These are phyloP conservation scores for Notarius quadriscutis DNA, from an alignment of 2,113 vertebrate species.

Conservation along the genomic window DNA sequence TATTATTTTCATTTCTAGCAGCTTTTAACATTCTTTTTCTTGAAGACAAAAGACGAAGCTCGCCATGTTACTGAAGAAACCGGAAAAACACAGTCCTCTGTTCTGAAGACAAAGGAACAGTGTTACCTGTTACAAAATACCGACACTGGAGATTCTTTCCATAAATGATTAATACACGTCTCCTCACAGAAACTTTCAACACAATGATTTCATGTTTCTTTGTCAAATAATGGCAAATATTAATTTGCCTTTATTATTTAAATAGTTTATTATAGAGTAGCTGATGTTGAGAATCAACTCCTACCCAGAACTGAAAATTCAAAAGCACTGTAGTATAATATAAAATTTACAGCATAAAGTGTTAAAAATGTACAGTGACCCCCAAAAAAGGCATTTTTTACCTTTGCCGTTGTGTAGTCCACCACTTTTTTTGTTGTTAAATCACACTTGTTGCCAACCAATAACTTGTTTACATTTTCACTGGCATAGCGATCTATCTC, in stretches of 20 bases:
- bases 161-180: not conserved
- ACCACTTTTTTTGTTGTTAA: constrained; percentile 99
- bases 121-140: not conserved
- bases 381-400: constrained; percentile 56
- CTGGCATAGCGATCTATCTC: constrained; percentile 99
- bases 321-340: not conserved
- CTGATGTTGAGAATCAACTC: not conserved
- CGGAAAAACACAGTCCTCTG: not conserved
- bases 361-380: not conserved
- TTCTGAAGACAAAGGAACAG: not conserved
- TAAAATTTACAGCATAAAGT: not conserved
- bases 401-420: constrained; percentile 99
- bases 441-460: constrained; percentile 99
- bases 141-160: not conserved
- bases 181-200: not conserved
- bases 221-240: not conserved
- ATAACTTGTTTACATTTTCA: constrained; percentile 99
- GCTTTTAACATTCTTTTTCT: not conserved
- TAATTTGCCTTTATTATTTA: not conserved
- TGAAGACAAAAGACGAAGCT: not conserved
- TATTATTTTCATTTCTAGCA: not conserved
- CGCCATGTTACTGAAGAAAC: not conserved
- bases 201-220: not conserved
- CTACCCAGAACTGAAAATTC: not conserved
- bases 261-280: not conserved